Evolutionary conservation across 2,888 invertebrate genomes (phyloP), one percentile per base, ranked within the genome.

Genomic region (Apodemia zela): DNA sequence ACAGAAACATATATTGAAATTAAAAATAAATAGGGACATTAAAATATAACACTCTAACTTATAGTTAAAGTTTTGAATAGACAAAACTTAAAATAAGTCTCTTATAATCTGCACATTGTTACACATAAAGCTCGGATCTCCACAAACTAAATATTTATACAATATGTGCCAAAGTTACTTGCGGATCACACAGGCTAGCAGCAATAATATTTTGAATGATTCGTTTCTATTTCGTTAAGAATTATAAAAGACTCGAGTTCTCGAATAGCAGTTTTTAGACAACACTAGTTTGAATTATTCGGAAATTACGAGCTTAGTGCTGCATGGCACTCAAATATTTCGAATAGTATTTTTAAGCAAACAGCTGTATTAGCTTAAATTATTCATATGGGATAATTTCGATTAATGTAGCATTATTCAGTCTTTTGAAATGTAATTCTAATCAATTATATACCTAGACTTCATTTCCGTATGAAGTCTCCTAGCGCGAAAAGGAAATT

Each of bases 81-180:
- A 81, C 90, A 91, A 91, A 91, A 91, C 91, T 85, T 87, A 90
- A 89, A 90, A 91, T 90, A 91, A 91, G 91, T 88, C 79, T 75
- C 77, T 82, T 82, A 78, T 81, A 82, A 85, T 84, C 82, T 76
- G 80, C 78, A 76, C 77, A 77, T 78, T 67, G 71, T 73, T 69
- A 70, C 67, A 71, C 42, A 68, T 76, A 79, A 76, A 79, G 77
- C 78, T 71, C 72, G 70, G 71, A 72, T 71, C 75, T 75, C 62
- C 59, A 42, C 49, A 25, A 54, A 21, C 54, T 54, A 21, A 6
- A 15, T 1, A 15, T 25, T 21, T 21, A 25, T 13, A 54, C 54
- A 54, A 51, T 54, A 54, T 54, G 21, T 54, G 25, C 54, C 54
- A 54, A 54, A 54, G 15, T 54, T 54, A 54, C 6, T 25, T 54